Evolutionary conservation across 2,888 invertebrate genomes (phyloP), one percentile per base, ranked within the genome.

Genomic region (Vandiemenella viatica): DNA sequence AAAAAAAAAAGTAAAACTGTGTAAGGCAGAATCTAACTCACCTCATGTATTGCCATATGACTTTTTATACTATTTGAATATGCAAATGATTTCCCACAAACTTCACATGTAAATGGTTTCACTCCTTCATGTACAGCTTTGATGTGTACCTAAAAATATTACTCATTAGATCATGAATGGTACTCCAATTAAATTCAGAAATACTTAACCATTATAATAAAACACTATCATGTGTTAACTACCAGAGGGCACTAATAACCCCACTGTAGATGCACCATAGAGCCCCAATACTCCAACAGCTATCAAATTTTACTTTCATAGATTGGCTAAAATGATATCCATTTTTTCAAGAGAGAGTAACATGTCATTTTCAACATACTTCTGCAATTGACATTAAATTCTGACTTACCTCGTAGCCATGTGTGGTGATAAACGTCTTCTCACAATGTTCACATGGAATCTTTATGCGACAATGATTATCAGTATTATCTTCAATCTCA

Each of bases 351-450:
- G n/a, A n/a, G n/a, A n/a, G n/a, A n/a, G n/a, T n/a, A n/a, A n/a
- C n/a, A n/a, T n/a, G n/a, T n/a, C n/a, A n/a, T n/a, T n/a, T n/a
- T n/a, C n/a, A n/a, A n/a, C n/a, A n/a, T n/a, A n/a, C n/a, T n/a
- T n/a, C n/a, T n/a, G n/a, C n/a, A n/a, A n/a, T n/a, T n/a, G n/a
- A n/a, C n/a, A n/a, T n/a, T n/a, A n/a, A n/a, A n/a, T n/a, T n/a
- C n/a, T n/a, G n/a, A n/a, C 79, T 78, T 43, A 74, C 60, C 22
- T 77, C 76, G 55, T 71, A 73, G 64, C 72, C 74, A 60, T 78
- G 75, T 54, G 75, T 76, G 43, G 69, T 72, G 48, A 70, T 68
- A 56, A 78, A 80, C 16, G 66, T 59, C 60, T 78, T 78, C n/a
- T 72, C 69, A 57, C 80, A 80, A 32, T 71, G 66, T 41, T 69